These are phyloP conservation scores for Camponotus vicinus DNA, from an alignment of 1,140 invertebrate species.

Conservation along the genomic window DNA sequence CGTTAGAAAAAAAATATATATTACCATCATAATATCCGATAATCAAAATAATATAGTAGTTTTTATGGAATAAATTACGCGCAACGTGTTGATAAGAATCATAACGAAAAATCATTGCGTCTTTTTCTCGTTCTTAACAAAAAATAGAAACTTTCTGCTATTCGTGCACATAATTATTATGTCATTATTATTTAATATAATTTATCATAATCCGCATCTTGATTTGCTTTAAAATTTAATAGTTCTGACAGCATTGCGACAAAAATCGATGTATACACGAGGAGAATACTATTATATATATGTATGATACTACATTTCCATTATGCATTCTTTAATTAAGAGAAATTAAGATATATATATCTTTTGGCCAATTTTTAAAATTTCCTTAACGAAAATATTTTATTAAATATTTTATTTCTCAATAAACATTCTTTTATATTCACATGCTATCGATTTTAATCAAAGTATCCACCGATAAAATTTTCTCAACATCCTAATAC, in stretches of 20 bases:
- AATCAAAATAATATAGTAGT: constrained; percentile 11
- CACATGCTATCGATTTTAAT: background rate
- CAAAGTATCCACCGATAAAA: background rate
- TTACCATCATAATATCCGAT: constrained; percentile 11
- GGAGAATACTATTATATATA: background rate
- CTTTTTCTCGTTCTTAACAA: background rate
- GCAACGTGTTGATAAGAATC: background rate
- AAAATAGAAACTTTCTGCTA: background rate
- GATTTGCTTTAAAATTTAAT: constrained; percentile 14
- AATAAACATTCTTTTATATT: background rate
- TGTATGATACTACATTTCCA: background rate
- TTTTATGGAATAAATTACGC: background rate
- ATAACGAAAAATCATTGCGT: background rate
- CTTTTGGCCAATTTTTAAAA: background rate
- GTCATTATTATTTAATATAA: background rate
- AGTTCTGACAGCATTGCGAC: constrained; percentile 10
- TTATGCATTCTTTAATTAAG: background rate
- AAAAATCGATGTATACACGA: background rate
- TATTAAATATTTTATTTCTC: background rate
- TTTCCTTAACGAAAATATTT: constrained; percentile 9
- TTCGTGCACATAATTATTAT: background rate
- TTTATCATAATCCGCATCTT: background rate
- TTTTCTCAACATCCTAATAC: background rate
- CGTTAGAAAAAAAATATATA: constrained; percentile 2
- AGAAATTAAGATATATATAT: background rate